Evolutionary conservation across 2,797 vertebrate species (phyloP).

Genomic region (Orestias chungarensis): DNA sequence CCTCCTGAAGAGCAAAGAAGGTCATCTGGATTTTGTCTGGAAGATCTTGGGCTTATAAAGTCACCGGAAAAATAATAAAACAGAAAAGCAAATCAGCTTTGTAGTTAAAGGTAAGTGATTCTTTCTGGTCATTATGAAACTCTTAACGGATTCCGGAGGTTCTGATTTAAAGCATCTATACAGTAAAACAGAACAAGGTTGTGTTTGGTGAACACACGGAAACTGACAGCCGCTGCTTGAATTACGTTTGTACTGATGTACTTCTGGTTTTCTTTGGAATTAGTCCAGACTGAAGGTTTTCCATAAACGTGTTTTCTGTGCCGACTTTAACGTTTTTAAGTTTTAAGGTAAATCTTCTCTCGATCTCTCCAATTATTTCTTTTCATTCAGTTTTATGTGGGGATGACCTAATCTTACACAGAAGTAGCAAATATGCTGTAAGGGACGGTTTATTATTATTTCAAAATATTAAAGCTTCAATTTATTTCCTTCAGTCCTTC

Average conservation of each 20-base stretch:
- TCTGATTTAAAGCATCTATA: constrained; percentile 23
- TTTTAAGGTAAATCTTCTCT: neutral
- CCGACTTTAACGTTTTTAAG: neutral
- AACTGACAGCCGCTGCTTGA: constrained; percentile 25
- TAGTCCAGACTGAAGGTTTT: constrained; percentile 54
- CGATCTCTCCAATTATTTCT: neutral
- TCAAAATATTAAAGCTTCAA: neutral
- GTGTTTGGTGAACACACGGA: constrained; percentile 32
- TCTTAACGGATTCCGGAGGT: neutral
- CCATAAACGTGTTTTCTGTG: constrained; percentile 16
- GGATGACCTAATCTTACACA: neutral
- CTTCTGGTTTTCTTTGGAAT: constrained; percentile 35
- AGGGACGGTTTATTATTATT: neutral
- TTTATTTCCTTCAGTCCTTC: neutral
- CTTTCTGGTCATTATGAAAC: neutral
- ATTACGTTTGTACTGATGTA: constrained; percentile 33
- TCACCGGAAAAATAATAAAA: neutral
- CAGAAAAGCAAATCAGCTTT: neutral
- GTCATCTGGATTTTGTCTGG: neutral
- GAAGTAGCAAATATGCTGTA: neutral
- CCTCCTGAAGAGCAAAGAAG: neutral
- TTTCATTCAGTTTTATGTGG: neutral
- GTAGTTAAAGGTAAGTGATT: neutral
- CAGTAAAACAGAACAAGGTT: constrained; percentile 22
- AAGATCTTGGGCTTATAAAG: neutral